phyloP scores from a whole-genome alignment of 2,113 vertebrate species.

The Siniperca chuatsi region DNA sequence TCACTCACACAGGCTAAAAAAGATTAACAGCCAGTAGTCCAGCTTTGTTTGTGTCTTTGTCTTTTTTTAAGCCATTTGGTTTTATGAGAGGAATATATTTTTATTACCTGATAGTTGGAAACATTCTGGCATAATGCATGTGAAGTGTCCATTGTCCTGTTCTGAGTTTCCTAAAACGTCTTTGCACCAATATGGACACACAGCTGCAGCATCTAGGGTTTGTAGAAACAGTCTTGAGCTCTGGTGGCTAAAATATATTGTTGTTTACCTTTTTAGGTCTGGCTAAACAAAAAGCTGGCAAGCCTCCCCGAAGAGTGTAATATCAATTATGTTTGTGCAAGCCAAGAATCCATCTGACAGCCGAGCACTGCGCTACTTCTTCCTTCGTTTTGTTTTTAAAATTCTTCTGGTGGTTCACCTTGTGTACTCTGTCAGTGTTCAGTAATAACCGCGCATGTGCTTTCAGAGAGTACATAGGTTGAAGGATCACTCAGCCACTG shows the following conservation, averaged over 20 bases:
- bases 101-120: slow-evolving; percentile 63
- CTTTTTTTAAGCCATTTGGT: slow-evolving; percentile 59
- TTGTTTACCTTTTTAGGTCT: slow-evolving; percentile 46
- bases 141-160: slow-evolving; percentile 35
- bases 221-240: slow-evolving; percentile 83
- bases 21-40: slow-evolving; percentile 60
- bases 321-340: slow-evolving; percentile 31
- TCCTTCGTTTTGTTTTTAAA: background rate
- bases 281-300: slow-evolving; percentile 51
- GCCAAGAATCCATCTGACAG: slow-evolving; percentile 47
- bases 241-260: slow-evolving; percentile 62
- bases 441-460: slow-evolving; percentile 30
- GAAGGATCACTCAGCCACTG: slow-evolving; percentile 34
- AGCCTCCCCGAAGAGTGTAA: slow-evolving; percentile 16
- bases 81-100: slow-evolving; percentile 49
- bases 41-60: slow-evolving; percentile 43
- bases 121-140: slow-evolving; percentile 46
- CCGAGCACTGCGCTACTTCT: background rate
- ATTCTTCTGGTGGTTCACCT: slow-evolving; percentile 8
- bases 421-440: slow-evolving; percentile 31
- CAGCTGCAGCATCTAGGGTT: slow-evolving; percentile 82
- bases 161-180: slow-evolving; percentile 24
- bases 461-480: slow-evolving; percentile 30
- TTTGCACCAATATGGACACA: slow-evolving; percentile 47
- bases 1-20: slow-evolving; percentile 35